Evolutionary conservation across 2,113 vertebrate genomes (phyloP), one percentile per base, ranked within the genome.

Genomic region (Forbesichthys papilliferus): DNA sequence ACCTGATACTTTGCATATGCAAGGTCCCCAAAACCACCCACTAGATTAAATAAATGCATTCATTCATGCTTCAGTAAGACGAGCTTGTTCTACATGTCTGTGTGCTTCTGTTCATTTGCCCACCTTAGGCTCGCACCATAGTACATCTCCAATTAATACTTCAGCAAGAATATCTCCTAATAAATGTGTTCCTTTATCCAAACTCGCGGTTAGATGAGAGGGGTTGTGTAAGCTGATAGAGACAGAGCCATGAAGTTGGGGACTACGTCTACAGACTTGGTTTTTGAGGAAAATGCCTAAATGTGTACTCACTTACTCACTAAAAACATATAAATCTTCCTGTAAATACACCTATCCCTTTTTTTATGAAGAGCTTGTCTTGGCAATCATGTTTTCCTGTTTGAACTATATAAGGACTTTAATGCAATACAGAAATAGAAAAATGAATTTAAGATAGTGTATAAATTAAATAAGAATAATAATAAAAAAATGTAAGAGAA

Each of bases 371-470:
- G 20, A 7, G 47, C 2, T 48, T 18, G 33, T 54, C 3, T 60
- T 5, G 27, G 33, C 5, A 33, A 11, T 9, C 12, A 42, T 53
- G 27, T 11, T 57, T 69, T 48, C 58, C 54, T 27, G 55, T 47
- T 46, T 7, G 52, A 49, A 20, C 20, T 1, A 3, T 20, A 63
- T 91, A 91, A 90, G 88, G 88, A 87, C 27, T 86, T 92, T 89
- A 93, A 27, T 27, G 27, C 27, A 27, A 27, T 89, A 90, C 83
- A 87, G 86, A 93, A 91, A 91, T 92, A 82, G 89, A 68, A 69
- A 34, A 13, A 73, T 89, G 84, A 92, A 90, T 84, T 84, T 88
- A 69, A 81, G 42, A 70, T 66, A 71, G 76, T 91, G 89, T 92
- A 71, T 76, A 90, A 90, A 87, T 77, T 91, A 81, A 81, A 73